Evolutionary conservation across 92 coral and sea anemone species (phyloP).

Genomic region (Porites divaricata): DNA sequence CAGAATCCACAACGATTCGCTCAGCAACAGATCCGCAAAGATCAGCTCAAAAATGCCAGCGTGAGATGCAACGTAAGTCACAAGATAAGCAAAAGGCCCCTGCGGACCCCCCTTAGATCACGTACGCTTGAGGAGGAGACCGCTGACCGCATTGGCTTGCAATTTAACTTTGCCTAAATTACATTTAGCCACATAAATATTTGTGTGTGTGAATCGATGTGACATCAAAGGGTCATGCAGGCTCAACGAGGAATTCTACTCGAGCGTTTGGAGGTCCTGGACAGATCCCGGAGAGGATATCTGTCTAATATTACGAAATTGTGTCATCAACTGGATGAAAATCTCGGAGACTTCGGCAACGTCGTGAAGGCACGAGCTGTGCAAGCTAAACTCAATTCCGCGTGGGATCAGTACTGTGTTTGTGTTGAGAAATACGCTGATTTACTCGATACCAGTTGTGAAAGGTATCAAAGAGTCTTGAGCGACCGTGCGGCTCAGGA

Average conservation of each 20-base stretch:
- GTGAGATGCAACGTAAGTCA: too few species aligned
- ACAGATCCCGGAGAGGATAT: conserved; percentile 20
- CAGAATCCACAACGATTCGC: too few species aligned
- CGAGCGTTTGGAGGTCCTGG: conserved; percentile 14
- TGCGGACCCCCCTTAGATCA: too few species aligned
- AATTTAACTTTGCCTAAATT: too few species aligned
- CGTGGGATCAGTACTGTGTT: conserved; percentile 32
- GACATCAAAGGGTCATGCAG: too few species aligned
- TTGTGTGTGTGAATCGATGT: too few species aligned
- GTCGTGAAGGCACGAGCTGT: conserved; percentile 16
- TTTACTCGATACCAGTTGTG: conserved; percentile 16
- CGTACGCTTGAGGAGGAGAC: too few species aligned
- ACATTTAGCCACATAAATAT: too few species aligned
- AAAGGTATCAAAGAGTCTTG: conserved; percentile 10
- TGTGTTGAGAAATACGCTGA: conserved; percentile 23
- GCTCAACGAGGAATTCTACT: conserved; percentile 3
- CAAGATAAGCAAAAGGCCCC: too few species aligned
- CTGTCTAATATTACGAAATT: neutral
- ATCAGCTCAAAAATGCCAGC: too few species aligned
- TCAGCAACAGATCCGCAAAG: too few species aligned
- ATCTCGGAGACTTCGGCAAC: conserved; percentile 22
- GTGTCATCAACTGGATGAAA: conserved; percentile 22
- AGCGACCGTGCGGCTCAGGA: conserved; percentile 20
- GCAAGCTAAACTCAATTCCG: conserved; percentile 16
- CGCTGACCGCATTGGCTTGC: too few species aligned